A percentile compares a stretch with the other conserved stretches of the same genome.
Evolutionary conservation across 1,140 invertebrate genomes (phyloP).

Genomic region (Dendrolimus punctatus): DNA sequence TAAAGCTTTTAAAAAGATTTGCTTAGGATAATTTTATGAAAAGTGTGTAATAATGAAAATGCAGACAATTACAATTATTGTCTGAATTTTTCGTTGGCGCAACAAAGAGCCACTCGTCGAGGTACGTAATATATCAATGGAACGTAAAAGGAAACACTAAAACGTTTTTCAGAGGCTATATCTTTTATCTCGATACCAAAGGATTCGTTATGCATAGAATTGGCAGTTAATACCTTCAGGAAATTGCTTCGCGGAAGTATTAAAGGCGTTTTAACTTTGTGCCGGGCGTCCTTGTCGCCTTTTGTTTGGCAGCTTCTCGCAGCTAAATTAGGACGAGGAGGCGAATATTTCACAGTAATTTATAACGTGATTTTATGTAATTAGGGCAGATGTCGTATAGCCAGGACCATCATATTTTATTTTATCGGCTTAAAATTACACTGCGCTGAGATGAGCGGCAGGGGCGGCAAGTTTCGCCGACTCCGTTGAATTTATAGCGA

Average conservation of each 20-base stretch:
- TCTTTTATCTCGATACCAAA: conserved; percentile 24
- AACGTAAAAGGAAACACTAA: neutral
- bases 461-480: conserved; percentile 50
- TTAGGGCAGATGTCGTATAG: conserved; percentile 53
- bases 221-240: conserved; percentile 35
- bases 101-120: neutral
- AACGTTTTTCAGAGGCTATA: conserved; percentile 3
- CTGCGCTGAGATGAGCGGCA: conserved; percentile 42
- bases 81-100: neutral
- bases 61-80: too few species aligned
- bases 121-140: neutral
- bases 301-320: conserved; percentile 54
- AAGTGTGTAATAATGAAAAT: too few species aligned
- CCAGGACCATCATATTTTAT: conserved; percentile 62
- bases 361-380: conserved; percentile 60
- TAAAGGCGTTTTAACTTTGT: conserved; percentile 48
- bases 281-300: conserved; percentile 41
- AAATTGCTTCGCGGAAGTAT: conserved; percentile 46
- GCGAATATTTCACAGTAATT: conserved; percentile 57
- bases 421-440: conserved; percentile 66
- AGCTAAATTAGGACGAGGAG: conserved; percentile 44
- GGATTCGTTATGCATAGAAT: conserved; percentile 46
- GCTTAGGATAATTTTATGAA: too few species aligned
- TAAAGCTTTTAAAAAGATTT: too few species aligned
- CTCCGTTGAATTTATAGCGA: conserved; percentile 60